phyloP scores from a whole-genome alignment of 2,113 vertebrate species.

The Lonchura striata region DNA sequence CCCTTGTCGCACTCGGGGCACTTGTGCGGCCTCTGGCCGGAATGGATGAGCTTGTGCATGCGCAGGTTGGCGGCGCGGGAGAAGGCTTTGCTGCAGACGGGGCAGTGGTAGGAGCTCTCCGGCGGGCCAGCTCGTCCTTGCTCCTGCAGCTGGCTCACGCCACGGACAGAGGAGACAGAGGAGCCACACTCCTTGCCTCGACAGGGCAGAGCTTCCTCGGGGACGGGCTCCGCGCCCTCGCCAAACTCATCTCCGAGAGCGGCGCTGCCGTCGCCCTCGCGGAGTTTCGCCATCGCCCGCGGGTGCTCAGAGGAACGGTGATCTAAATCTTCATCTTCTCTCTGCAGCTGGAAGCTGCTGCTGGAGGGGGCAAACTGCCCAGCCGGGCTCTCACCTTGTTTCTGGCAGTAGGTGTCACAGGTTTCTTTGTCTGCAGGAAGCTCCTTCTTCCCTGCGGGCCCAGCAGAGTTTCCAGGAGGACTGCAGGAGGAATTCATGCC shows the following conservation, averaged over 20 bases:
- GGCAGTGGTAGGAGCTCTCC: not conserved
- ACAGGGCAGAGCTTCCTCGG: not conserved
- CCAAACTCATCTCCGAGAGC: not conserved
- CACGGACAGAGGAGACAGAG: not conserved
- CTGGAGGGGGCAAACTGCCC: not conserved
- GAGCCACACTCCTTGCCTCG: not conserved
- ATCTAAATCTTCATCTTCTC: not conserved
- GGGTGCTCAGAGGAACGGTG: not conserved
- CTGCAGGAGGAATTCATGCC: not conserved
- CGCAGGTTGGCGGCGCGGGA: conserved; percentile 19
- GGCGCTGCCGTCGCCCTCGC: rapidly evolving
- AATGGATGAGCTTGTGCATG: conserved; percentile 60
- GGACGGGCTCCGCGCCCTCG: not conserved
- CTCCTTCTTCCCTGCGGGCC: not conserved
- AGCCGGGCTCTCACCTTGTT: not conserved
- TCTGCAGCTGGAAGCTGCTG: not conserved
- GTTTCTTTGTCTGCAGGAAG: not conserved
- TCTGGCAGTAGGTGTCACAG: not conserved
- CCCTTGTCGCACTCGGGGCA: conserved; percentile 56
- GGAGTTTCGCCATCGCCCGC: rapidly evolving
- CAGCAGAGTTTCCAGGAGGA: not conserved
- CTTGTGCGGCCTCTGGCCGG: conserved; percentile 29
- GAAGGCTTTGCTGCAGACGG: conserved; percentile 44
- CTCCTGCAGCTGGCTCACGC: not conserved
- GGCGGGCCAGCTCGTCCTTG: not conserved